A percentile compares a stretch with the other conserved stretches of the same genome.
Evolutionary conservation across 2,113 vertebrate genomes (phyloP).

Genomic region (Centropus unirufus): DNA sequence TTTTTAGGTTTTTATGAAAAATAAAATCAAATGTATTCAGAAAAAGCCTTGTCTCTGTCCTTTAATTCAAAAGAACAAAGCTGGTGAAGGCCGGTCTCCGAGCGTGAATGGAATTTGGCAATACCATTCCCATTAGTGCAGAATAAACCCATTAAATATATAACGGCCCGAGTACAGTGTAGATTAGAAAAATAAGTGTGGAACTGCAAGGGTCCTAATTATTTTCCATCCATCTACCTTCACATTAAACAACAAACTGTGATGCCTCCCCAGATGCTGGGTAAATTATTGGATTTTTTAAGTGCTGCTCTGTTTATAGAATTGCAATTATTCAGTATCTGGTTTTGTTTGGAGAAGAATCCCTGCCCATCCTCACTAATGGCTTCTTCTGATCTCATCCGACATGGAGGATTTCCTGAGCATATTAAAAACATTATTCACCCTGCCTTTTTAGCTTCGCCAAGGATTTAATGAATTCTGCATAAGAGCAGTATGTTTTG

Average conservation of each 20-base stretch:
- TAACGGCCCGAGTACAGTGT: not conserved
- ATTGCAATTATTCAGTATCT: not conserved
- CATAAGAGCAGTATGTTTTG: not conserved
- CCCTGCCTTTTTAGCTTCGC: conserved; percentile 34
- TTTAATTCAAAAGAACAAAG: not conserved
- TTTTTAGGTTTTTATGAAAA: not conserved
- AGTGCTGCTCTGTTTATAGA: conserved; percentile 16
- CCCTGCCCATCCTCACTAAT: conserved; percentile 4
- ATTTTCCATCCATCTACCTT: not conserved
- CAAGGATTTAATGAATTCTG: conserved; percentile 4
- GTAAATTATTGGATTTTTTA: not conserved
- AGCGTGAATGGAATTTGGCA: not conserved
- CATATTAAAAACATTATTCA: conserved; percentile 22
- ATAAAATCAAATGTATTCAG: not conserved
- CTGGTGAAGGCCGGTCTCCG: not conserved
- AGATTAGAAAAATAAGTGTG: not conserved
- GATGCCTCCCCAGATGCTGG: not conserved
- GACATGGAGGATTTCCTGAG: conserved; percentile 16
- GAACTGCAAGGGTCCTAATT: not conserved
- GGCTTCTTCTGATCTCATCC: conserved; percentile 27
- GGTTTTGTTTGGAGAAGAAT: conserved; percentile 28
- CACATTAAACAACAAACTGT: not conserved
- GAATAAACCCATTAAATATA: not conserved
- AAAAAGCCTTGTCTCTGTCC: not conserved
- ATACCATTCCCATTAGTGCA: not conserved